phyloP scores from a whole-genome alignment of 2,113 vertebrate genomes.

The Salvelinus namaycush region DNA sequence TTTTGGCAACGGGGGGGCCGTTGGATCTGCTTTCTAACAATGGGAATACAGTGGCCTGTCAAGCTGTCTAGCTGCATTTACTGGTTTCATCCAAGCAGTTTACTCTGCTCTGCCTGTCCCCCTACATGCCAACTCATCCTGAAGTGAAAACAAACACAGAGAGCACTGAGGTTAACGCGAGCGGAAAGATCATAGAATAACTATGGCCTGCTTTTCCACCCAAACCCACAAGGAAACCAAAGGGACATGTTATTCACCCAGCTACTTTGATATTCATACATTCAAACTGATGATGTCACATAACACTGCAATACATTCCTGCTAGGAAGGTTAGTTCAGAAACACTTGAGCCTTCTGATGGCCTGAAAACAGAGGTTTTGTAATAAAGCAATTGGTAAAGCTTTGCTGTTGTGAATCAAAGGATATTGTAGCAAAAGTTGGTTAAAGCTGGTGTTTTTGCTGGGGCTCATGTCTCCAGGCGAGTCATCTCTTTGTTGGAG shows the following conservation, averaged over 20 bases:
- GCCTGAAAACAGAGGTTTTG: not conserved
- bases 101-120: slow-evolving; percentile 25
- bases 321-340: not conserved
- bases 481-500: not conserved
- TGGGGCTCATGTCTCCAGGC: not conserved
- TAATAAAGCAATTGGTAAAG: no score
- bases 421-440: not conserved
- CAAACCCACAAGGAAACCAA: slow-evolving; percentile 33
- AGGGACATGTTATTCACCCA: slow-evolving; percentile 33
- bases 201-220: slow-evolving; percentile 31
- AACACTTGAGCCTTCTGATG: slow-evolving; percentile 13
- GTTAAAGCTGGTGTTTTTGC: not conserved
- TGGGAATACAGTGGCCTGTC: slow-evolving; percentile 38
- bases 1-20: slow-evolving; percentile 21
- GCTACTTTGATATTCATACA: slow-evolving; percentile 42
- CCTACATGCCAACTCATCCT: slow-evolving; percentile 30
- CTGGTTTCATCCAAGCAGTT: slow-evolving; percentile 38
- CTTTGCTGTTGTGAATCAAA: slow-evolving; percentile 1
- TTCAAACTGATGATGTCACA: slow-evolving; percentile 13
- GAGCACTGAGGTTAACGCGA: slow-evolving; percentile 38
- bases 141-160: slow-evolving; percentile 39
- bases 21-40: slow-evolving; percentile 42
- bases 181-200: slow-evolving; percentile 57
- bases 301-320: slow-evolving; percentile 27
- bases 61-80: slow-evolving; percentile 52